phyloP scores from a whole-genome alignment of 2,113 vertebrate genomes.

The Columba livia region DNA sequence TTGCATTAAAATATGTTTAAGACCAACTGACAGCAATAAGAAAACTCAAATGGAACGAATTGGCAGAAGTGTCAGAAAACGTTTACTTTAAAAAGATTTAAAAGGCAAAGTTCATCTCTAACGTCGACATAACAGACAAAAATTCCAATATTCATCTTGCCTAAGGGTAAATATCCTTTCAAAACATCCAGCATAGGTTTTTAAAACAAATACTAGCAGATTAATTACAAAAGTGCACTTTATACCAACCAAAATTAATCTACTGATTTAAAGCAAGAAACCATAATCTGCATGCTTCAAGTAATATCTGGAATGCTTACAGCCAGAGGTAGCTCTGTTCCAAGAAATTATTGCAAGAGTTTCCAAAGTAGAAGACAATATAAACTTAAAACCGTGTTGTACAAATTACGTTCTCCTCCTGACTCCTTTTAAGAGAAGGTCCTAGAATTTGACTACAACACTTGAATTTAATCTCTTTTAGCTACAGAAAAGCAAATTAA shows the following conservation, averaged over 20 bases:
- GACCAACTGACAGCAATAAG: constrained; percentile 31
- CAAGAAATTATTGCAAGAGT: constrained; percentile 16
- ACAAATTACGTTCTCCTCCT: not conserved
- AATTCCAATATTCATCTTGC: constrained; percentile 35
- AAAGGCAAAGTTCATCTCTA: constrained; percentile 45
- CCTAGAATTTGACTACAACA: not conserved
- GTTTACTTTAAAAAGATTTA: constrained; percentile 52
- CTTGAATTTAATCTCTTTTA: not conserved
- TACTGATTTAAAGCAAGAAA: constrained; percentile 43
- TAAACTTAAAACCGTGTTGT: not conserved
- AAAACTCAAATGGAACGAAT: constrained; percentile 35
- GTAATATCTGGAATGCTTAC: constrained; percentile 3
- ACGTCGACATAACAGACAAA: not conserved
- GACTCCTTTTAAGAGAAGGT: not conserved
- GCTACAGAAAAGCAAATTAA: not conserved
- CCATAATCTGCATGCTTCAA: constrained; percentile 26
- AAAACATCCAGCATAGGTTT: constrained; percentile 45
- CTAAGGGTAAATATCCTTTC: constrained; percentile 51
- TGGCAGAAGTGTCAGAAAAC: constrained; percentile 37
- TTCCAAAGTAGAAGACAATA: constrained; percentile 22
- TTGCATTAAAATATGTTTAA: constrained; percentile 59
- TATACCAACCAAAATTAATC: constrained; percentile 46
- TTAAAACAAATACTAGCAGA: constrained; percentile 56
- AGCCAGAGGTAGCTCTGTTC: constrained; percentile 1
- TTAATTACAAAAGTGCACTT: constrained; percentile 33